Evolutionary conservation across 2,888 invertebrate species (phyloP).

Genomic region (Parasteatoda lunata): DNA sequence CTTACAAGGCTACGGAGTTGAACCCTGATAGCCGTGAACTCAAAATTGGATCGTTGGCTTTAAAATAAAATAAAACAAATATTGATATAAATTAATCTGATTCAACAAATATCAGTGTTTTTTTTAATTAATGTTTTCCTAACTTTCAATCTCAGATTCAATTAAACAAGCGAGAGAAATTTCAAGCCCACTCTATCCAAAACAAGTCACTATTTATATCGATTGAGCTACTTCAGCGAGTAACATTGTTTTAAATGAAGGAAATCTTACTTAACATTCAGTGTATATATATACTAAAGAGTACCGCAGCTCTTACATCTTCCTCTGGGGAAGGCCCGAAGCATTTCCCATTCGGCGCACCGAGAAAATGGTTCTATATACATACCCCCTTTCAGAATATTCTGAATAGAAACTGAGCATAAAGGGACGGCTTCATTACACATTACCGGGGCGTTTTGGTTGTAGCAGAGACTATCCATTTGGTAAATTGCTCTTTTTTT

Average conservation of each 20-base stretch:
- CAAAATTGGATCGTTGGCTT: too few relatives aligned
- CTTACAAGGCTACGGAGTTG: too few relatives aligned
- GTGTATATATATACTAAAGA: neutral
- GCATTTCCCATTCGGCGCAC: constrained; percentile 3
- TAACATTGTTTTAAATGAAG: neutral
- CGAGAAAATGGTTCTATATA: neutral
- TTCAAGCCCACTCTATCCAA: too few relatives aligned
- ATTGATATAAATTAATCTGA: too few relatives aligned
- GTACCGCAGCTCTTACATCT: neutral
- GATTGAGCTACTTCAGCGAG: neutral
- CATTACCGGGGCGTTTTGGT: constrained; percentile 37
- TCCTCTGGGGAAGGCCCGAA: neutral
- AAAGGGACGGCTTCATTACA: constrained; percentile 40
- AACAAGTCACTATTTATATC: too few relatives aligned
- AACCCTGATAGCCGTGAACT: too few relatives aligned
- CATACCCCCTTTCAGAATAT: constrained; percentile 3
- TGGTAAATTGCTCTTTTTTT: constrained; percentile 54
- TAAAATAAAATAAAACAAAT: too few relatives aligned
- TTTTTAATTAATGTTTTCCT: too few relatives aligned
- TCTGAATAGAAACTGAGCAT: neutral
- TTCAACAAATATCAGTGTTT: too few relatives aligned
- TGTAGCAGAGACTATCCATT: constrained; percentile 40
- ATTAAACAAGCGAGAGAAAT: too few relatives aligned
- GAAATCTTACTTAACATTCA: neutral
- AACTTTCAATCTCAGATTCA: too few relatives aligned